phyloP scores from a whole-genome alignment of 2,797 vertebrate species.

The Cuniculus paca region DNA sequence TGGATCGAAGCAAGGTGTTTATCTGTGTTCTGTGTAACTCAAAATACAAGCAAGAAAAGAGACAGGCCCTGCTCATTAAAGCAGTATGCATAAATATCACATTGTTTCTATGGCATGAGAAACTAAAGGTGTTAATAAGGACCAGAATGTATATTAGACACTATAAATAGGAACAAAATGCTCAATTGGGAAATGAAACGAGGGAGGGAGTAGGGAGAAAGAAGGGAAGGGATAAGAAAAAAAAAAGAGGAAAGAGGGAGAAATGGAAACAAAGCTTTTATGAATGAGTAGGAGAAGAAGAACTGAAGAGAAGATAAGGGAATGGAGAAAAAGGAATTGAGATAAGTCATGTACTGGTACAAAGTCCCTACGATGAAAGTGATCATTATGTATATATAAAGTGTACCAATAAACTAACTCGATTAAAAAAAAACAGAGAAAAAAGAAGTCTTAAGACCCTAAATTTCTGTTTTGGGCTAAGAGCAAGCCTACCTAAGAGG shows the following conservation, averaged over 20 bases:
- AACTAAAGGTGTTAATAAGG: background rate
- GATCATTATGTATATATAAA: background rate
- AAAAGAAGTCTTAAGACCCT: background rate
- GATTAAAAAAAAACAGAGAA: background rate
- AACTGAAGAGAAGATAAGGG: background rate
- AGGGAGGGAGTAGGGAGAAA: background rate
- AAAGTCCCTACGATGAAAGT: background rate
- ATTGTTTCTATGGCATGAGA: background rate
- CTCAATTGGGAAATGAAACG: background rate
- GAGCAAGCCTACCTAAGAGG: background rate
- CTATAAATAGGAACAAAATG: background rate
- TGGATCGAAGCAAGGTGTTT: background rate
- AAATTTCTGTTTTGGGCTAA: background rate
- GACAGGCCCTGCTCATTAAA: background rate
- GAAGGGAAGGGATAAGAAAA: no score
- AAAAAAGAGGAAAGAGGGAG: background rate
- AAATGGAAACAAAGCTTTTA: background rate
- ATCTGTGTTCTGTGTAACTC: background rate
- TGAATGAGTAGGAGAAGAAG: background rate
- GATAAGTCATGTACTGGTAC: background rate
- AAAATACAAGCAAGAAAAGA: background rate
- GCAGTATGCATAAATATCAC: background rate
- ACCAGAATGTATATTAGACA: background rate
- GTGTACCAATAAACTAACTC: background rate
- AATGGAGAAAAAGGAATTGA: background rate